These are phyloP conservation scores for Eupsilia transversa DNA, from an alignment of 2,888 invertebrate species.

Conservation along the genomic window DNA sequence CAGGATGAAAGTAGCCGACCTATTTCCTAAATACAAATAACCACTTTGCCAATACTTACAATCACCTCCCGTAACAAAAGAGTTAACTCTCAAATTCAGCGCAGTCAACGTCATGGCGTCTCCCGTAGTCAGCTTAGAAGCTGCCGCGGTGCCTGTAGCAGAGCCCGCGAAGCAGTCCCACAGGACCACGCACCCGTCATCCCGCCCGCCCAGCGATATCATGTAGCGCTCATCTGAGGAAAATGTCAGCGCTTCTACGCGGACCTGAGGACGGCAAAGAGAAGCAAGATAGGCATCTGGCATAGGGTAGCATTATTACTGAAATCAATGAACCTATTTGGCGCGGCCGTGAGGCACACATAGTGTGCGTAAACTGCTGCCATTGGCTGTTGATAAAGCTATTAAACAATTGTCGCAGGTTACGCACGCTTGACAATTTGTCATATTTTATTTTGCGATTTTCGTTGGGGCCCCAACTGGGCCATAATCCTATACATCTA, in stretches of 20 bases:
- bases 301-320: not conserved
- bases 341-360: too few species aligned
- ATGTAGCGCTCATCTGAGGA: slow-evolving; percentile 95
- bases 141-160: slow-evolving; percentile 92
- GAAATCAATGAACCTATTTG: not conserved
- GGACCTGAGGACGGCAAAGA: slow-evolving; percentile 86
- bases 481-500: too few species aligned
- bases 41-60: slow-evolving; percentile 78
- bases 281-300: not conserved
- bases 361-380: not conserved
- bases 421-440: not conserved
- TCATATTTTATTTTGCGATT: not conserved
- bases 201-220: slow-evolving; percentile 96
- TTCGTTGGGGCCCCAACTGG: too few species aligned
- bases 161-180: slow-evolving; percentile 93
- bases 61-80: slow-evolving; percentile 94
- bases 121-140: slow-evolving; percentile 93
- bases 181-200: slow-evolving; percentile 96
- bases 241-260: slow-evolving; percentile 96
- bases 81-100: slow-evolving; percentile 90
- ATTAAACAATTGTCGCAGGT: not conserved
- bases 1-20: not conserved
- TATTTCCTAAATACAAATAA: not conserved
- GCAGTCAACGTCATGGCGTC: slow-evolving; percentile 91
- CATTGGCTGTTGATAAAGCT: not conserved